Conservation (phyloP, 2,888 invertebrate genomes). For the Drosophila rubida region DNA sequence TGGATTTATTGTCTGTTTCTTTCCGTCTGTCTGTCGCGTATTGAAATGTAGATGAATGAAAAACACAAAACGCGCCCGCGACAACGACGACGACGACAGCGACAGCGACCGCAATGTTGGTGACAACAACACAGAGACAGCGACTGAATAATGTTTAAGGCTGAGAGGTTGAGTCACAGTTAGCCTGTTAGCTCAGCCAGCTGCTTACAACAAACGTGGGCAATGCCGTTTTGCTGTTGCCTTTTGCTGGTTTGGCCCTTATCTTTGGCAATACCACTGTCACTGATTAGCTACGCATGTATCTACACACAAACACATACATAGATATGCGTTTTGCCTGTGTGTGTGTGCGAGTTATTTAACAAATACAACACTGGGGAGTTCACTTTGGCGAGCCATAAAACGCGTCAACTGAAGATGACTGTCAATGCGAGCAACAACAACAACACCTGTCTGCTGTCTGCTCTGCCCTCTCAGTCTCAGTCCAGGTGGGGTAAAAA, state of each 20-base stretch:
- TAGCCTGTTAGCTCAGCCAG: conserved; percentile 33
- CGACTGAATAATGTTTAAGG: conserved; percentile 32
- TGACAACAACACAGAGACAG: conserved; percentile 18
- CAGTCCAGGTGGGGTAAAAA: conserved; percentile 74
- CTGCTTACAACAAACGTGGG: conserved; percentile 42
- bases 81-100: conserved; percentile 33
- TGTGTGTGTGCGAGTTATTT: conserved; percentile 43
- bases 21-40: conserved; percentile 8
- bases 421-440: conserved; percentile 35
- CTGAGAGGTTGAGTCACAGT: conserved; percentile 67
- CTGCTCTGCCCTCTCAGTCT: conserved; percentile 28
- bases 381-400: conserved; percentile 29
- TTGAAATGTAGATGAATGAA: conserved; percentile 54
- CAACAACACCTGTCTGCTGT: conserved; percentile 70
- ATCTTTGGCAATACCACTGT: conserved; percentile 66
- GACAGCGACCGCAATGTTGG: conserved; percentile 20
- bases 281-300: conserved; percentile 67
- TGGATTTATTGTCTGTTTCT: conserved; percentile 35
- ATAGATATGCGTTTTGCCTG: conserved; percentile 6
- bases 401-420: conserved; percentile 38
- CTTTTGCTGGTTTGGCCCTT: conserved; percentile 43
- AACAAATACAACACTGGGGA: conserved; percentile 39
- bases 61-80: neutral
- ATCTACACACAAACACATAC: conserved; percentile 18
- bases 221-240: conserved; percentile 16